Evolutionary conservation across 2,113 vertebrate genomes (phyloP).

Genomic region (Ovibos moschatus): DNA sequence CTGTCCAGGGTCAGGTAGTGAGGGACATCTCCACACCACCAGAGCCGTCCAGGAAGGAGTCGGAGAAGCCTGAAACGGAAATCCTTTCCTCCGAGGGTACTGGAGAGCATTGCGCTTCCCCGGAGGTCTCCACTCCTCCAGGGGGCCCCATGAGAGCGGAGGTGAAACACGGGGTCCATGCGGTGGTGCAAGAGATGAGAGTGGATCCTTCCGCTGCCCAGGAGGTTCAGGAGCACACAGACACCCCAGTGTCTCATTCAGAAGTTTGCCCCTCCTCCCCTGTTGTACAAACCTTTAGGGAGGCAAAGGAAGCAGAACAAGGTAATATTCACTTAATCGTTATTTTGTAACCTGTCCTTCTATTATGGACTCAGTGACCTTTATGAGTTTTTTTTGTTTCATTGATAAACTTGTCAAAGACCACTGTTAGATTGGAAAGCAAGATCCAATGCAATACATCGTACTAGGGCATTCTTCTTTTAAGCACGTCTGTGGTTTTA

Average conservation of each 20-base stretch:
- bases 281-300: neutral
- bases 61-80: constrained; percentile 36
- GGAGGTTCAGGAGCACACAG: neutral
- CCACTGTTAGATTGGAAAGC: neutral
- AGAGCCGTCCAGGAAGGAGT: constrained; percentile 17
- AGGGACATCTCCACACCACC: constrained; percentile 47
- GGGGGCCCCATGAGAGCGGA: constrained; percentile 11
- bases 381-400: neutral
- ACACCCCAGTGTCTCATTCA: neutral
- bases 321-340: neutral
- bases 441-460: neutral
- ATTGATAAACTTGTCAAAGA: neutral
- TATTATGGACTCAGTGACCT: neutral
- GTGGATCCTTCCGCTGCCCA: neutral
- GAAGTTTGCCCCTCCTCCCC: neutral
- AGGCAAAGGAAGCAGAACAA: constrained; percentile 44
- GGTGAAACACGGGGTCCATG: neutral
- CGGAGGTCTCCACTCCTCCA: constrained; percentile 4
- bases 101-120: neutral
- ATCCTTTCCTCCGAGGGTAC: neutral
- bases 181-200: neutral
- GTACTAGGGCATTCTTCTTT: neutral
- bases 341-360: neutral
- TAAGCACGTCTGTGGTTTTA: neutral
- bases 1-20: constrained; percentile 56